These are phyloP conservation scores for Epizoanthus fatuus DNA, from an alignment of 92 coral and sea anemone species.

Conservation along the genomic window DNA sequence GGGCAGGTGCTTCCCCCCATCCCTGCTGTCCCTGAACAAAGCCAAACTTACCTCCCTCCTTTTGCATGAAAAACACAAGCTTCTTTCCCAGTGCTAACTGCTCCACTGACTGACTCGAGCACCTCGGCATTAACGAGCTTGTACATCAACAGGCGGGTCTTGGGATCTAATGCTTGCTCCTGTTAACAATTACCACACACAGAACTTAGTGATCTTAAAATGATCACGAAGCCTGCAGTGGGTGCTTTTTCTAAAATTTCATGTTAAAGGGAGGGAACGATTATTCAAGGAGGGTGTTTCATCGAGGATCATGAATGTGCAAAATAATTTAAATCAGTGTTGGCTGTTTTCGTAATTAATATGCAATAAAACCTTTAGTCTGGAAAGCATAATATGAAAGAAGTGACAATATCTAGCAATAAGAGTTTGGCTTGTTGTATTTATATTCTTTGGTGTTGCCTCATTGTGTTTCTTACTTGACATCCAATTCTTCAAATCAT, in stretches of 20 bases:
- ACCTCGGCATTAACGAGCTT: slow-evolving; percentile 90
- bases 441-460: too few species aligned
- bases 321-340: too few species aligned
- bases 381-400: background rate
- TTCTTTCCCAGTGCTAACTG: slow-evolving; percentile 97
- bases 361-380: background rate
- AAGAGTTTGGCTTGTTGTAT: too few species aligned
- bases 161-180: slow-evolving; percentile 99
- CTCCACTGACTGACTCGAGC: slow-evolving; percentile 93
- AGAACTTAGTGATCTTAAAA: background rate
- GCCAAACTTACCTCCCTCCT: slow-evolving; percentile 84
- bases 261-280: too few species aligned
- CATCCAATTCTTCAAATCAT: background rate
- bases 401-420: too few species aligned
- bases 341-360: too few species aligned
- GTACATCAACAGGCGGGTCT: slow-evolving; percentile 92
- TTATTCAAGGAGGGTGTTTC: too few species aligned
- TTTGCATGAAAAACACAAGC: slow-evolving; percentile 97
- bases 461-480: background rate
- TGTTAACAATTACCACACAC: slow-evolving; percentile 21
- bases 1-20: background rate
- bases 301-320: too few species aligned
- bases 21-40: background rate
- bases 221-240: too few species aligned
- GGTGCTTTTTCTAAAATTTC: too few species aligned